Percentiles rank a stretch among this genome's conserved stretches.
phyloP scores from a whole-genome alignment of 2,888 invertebrate species.

The Malacosoma neustria region DNA sequence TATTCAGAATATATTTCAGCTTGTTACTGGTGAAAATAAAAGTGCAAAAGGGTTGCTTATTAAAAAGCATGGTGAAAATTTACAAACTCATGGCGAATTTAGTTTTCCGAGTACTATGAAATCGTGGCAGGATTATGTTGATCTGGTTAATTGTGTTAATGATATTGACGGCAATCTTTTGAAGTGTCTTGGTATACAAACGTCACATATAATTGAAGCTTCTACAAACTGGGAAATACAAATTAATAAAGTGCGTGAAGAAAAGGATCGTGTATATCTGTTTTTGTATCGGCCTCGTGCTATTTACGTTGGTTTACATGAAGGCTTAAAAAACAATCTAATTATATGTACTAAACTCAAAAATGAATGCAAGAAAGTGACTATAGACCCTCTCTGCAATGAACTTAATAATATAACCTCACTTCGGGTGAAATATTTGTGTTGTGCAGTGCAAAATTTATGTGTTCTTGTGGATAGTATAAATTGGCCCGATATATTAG shows the following conservation, averaged over 20 bases:
- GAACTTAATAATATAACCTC: slow-evolving; percentile 34
- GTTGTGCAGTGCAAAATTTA: slow-evolving; percentile 37
- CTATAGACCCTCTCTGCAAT: slow-evolving; percentile 32
- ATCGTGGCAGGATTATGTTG: slow-evolving; percentile 69
- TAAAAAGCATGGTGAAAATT: slow-evolving; percentile 75
- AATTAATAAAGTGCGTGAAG: slow-evolving; percentile 46
- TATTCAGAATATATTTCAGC: slow-evolving; percentile 27
- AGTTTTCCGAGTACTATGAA: slow-evolving; percentile 75
- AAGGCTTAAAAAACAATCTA: slow-evolving; percentile 27
- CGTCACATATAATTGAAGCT: slow-evolving; percentile 38
- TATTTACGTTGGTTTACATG: slow-evolving; percentile 33
- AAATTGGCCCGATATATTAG: slow-evolving; percentile 19
- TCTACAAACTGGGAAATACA: slow-evolving; percentile 64
- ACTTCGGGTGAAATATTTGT: slow-evolving; percentile 40
- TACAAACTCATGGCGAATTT: slow-evolving; percentile 76
- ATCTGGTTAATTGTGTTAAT: slow-evolving; percentile 11
- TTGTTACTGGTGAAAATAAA: slow-evolving; percentile 25
- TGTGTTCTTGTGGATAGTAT: slow-evolving; percentile 22
- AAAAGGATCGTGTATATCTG: slow-evolving; percentile 62
- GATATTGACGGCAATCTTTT: slow-evolving; percentile 25
- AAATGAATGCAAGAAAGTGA: slow-evolving; percentile 16
- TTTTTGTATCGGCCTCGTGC: slow-evolving; percentile 60
- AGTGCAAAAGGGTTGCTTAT: slow-evolving; percentile 39
- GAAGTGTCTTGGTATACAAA: slow-evolving; percentile 34
- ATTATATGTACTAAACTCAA: slow-evolving; percentile 25